Evolutionary conservation across 2,113 vertebrate genomes (phyloP).

Genomic region (Manacus vitellinus): DNA sequence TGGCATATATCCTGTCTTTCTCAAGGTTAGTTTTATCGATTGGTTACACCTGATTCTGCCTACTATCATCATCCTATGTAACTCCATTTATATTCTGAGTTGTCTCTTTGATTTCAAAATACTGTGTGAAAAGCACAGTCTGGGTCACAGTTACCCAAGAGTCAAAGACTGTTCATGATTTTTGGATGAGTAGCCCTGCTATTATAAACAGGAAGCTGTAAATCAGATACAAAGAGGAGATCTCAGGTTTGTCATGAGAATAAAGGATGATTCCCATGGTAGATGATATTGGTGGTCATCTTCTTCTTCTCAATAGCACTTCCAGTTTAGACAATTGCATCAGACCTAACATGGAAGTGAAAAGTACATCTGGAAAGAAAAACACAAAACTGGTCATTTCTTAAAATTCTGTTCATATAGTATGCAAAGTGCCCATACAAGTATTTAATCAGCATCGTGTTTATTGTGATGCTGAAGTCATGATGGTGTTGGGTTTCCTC

Average conservation of each 20-base stretch:
- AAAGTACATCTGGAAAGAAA: neutral
- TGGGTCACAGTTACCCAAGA: neutral
- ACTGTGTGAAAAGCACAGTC: neutral
- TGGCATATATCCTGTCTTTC: neutral
- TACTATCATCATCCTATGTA: neutral
- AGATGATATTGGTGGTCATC: neutral
- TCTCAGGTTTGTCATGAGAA: neutral
- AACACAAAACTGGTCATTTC: neutral
- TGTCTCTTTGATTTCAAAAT: neutral
- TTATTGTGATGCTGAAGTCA: neutral
- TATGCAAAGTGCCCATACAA: neutral
- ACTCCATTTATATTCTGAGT: neutral
- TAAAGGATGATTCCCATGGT: neutral
- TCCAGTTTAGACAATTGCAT: neutral
- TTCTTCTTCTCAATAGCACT: neutral
- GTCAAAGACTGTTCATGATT: neutral
- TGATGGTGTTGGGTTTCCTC: neutral
- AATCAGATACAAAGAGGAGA: neutral
- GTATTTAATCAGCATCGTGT: neutral
- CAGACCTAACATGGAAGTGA: neutral
- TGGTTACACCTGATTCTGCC: neutral
- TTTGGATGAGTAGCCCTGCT: neutral
- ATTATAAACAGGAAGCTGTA: neutral
- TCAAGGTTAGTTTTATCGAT: neutral
- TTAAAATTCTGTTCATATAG: neutral